Evolutionary conservation across 2,797 vertebrate species (phyloP), one percentile per base, ranked within the genome.

Genomic region (Loris lydekkerianus): DNA sequence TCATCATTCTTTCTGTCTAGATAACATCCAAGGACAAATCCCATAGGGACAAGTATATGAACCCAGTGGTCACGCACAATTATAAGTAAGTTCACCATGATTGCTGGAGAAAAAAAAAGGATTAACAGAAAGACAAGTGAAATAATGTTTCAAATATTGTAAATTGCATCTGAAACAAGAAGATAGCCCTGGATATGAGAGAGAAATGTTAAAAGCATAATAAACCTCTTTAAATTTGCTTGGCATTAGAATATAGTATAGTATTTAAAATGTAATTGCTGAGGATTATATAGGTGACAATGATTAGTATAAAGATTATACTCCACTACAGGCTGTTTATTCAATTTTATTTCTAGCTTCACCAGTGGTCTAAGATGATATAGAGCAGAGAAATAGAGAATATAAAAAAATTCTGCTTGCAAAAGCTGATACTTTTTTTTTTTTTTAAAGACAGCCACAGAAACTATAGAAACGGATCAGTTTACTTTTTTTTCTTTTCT

Each of bases 21-120:
- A 92, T 99, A 99, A 87, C 98, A 98, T 61, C 99, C 99, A 17
- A 99, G 1, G 56, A 99, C 98, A 96, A 99, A 99, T 92, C 99
- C 99, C 61, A 99, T 53, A 2, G 99, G 99, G 70, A 99, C 98
- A 17, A 99, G 78, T 82, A 99, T 82, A 91, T 99, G 97, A 53
- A 98, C 93, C 99, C 99, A 99, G 89, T 99, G 98, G 0, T 99
- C 98, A 15, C 99, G 99, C 8, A 99, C 97, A n/a, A 98, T n/a
- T 25, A 98, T 97, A 34, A 97, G 77, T 0, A 99, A 97, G 95
- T 99, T 99, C 96, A 99, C 98, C 99, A 99, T 99, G 97, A 95
- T 97, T 98, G 97, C 99, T 99, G 21, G 31, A 91, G 92, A 75
- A 91, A 95, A 84, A 2, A n/a, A 81, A 31, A 34, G 13, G 13